Conservation (phyloP, 53 echinoderm and acorn worm species). For the Temnopleurus reevesii region DNA sequence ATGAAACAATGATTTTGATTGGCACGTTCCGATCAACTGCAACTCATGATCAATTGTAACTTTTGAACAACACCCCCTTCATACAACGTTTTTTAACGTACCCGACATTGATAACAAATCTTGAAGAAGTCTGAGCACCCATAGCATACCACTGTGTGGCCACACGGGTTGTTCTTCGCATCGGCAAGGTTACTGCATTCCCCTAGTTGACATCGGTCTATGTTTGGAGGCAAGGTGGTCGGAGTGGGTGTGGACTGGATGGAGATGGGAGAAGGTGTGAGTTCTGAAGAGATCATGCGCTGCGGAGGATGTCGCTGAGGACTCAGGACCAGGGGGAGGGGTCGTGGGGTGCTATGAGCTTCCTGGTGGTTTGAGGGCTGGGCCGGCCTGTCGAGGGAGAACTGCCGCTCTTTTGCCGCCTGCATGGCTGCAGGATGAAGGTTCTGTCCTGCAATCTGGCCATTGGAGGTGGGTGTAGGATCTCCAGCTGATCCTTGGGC, state of each 20-base stretch:
- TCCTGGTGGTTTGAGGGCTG: no score
- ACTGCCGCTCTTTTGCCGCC: background rate
- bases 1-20: no score
- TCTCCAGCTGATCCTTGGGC: background rate
- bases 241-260: background rate
- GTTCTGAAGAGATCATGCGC: background rate
- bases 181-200: constrained; percentile 21
- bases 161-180: constrained; percentile 19
- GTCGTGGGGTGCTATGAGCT: background rate
- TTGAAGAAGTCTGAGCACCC: constrained; percentile 32
- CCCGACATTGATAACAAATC: constrained; percentile 39
- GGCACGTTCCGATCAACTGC: no score
- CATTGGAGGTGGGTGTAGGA: background rate
- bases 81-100: background rate
- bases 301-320: background rate
- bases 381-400: background rate
- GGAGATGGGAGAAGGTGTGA: background rate
- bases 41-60: no score
- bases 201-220: background rate
- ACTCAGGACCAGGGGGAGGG: constrained; percentile 6
- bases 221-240: background rate
- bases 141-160: background rate
- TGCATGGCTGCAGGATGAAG: background rate
- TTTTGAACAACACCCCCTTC: no score
- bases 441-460: background rate